phyloP scores from a whole-genome alignment of 2,888 invertebrate genomes.

The Drosophila dives region DNA sequence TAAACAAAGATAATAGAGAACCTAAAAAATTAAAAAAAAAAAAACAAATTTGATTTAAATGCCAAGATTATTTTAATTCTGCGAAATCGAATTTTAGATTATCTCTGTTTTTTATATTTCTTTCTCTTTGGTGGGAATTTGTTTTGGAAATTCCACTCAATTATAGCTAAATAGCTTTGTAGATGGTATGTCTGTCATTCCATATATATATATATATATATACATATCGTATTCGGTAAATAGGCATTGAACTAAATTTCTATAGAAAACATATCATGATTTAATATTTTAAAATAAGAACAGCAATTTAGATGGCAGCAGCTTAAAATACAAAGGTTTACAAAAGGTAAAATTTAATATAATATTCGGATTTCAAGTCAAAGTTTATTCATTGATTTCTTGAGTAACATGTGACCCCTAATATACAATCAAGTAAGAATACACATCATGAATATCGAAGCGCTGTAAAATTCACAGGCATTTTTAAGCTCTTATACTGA shows the following conservation, averaged over 20 bases:
- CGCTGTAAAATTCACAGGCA: not conserved
- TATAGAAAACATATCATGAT: not conserved
- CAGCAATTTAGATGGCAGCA: not conserved
- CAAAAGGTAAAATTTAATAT: not conserved
- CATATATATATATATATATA: not conserved
- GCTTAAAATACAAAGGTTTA: rapidly evolving
- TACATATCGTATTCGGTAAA: not conserved
- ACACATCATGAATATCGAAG: not conserved
- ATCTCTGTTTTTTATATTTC: not conserved
- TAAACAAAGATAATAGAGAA: no score
- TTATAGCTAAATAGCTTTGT: not conserved
- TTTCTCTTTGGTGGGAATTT: not conserved
- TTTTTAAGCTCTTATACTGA: not conserved
- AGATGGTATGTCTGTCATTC: not conserved
- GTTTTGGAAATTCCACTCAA: not conserved
- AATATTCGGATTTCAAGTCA: not conserved
- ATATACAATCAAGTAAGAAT: not conserved
- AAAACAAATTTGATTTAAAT: not conserved
- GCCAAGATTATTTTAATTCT: not conserved
- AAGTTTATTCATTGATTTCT: not conserved
- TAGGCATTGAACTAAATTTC: not conserved
- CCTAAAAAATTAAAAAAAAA: no score
- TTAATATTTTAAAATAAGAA: not conserved
- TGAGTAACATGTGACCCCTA: not conserved
- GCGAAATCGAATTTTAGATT: not conserved